phyloP scores from a whole-genome alignment of 2,888 invertebrate species.

The Noctua comes region DNA sequence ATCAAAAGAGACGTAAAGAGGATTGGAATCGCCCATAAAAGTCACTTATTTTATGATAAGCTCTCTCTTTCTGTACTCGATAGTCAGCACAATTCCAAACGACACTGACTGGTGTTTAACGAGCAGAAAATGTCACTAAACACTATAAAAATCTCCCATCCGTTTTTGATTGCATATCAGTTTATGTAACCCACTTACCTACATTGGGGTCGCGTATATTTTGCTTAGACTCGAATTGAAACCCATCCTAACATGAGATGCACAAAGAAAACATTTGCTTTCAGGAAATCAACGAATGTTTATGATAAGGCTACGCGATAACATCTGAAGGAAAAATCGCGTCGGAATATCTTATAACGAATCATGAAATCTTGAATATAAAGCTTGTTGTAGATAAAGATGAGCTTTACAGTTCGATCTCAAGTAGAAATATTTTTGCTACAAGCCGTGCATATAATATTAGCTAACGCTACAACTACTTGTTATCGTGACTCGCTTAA shows the following conservation, averaged over 20 bases:
- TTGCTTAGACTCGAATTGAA: not conserved
- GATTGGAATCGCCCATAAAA: constrained; percentile 64
- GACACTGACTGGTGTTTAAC: constrained; percentile 20
- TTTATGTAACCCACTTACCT: not conserved
- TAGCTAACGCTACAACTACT: constrained; percentile 25
- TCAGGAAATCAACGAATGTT: not conserved
- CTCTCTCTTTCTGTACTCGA: constrained; percentile 36
- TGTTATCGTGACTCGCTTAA: constrained; percentile 42
- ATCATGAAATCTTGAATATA: not conserved
- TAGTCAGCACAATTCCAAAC: constrained; percentile 44
- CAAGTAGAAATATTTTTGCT: constrained; percentile 16
- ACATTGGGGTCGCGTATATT: not conserved
- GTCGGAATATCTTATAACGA: not conserved
- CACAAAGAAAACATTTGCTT: not conserved
- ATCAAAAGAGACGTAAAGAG: constrained; percentile 55
- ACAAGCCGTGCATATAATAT: constrained; percentile 14
- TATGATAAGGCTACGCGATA: constrained; percentile 7
- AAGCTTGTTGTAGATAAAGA: not conserved
- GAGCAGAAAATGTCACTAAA: constrained; percentile 16
- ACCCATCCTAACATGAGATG: not conserved
- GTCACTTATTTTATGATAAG: constrained; percentile 60
- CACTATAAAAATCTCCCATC: not conserved
- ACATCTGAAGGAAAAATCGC: constrained; percentile 5
- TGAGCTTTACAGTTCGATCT: not conserved
- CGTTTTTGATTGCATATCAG: not conserved